phyloP scores from a whole-genome alignment of 1,140 invertebrate species.

The Bombus consobrinus region DNA sequence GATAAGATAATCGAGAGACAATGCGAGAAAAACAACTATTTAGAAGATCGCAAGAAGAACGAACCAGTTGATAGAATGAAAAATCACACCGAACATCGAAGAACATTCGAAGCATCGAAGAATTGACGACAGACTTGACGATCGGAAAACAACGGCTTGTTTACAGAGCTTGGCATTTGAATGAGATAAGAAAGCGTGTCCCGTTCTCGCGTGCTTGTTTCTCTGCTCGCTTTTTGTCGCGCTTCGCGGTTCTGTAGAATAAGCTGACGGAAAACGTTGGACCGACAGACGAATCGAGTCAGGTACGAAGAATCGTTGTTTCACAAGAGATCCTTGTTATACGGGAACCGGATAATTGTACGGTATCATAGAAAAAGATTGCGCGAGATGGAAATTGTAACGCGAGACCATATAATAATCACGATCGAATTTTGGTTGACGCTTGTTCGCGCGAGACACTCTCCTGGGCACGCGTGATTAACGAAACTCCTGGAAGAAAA shows the following conservation, averaged over 20 bases:
- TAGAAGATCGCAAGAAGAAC: background rate
- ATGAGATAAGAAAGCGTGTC: background rate
- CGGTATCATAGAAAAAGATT: conserved; percentile 5
- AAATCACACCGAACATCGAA: conserved; percentile 43
- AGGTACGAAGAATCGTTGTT: conserved; percentile 68
- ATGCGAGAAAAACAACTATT: background rate
- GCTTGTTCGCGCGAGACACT: background rate
- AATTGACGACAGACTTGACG: conserved; percentile 50
- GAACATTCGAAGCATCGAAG: conserved; percentile 45
- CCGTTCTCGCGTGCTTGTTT: background rate
- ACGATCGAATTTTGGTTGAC: background rate
- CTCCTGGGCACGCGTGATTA: too few relatives aligned
- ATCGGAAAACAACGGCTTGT: background rate
- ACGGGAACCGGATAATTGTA: conserved; percentile 14
- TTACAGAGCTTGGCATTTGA: background rate
- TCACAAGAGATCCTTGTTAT: conserved; percentile 15
- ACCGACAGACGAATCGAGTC: conserved; percentile 34
- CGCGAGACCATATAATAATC: background rate
- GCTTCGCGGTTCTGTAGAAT: background rate
- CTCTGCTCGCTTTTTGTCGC: background rate
- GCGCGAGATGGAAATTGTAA: conserved; percentile 1
- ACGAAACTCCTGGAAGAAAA: conserved; percentile 6
- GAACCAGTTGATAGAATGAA: background rate
- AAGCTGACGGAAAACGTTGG: background rate
- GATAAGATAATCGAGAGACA: background rate